Percentiles rank a stretch among this genome's conserved stretches.
phyloP scores from a whole-genome alignment of 2,888 invertebrate genomes.

The Hylaea fasciaria region DNA sequence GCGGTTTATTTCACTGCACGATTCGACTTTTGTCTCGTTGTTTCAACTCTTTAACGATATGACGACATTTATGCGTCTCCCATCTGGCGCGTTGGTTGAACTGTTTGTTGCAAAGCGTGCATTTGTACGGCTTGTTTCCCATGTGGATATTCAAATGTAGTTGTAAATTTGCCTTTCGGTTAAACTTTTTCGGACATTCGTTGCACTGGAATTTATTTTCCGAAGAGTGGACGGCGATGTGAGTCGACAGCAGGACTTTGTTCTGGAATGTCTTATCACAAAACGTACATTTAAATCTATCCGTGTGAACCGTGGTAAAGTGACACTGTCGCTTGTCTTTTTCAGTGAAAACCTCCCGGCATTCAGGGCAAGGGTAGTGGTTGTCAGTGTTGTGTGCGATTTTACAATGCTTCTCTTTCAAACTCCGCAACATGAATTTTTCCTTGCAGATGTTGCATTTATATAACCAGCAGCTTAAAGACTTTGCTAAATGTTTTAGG shows the following conservation, averaged over 20 bases:
- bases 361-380: conserved; percentile 49
- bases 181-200: conserved; percentile 36
- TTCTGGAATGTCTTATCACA: conserved; percentile 37
- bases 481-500: conserved; percentile 23
- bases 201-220: conserved; percentile 36
- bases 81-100: conserved; percentile 41
- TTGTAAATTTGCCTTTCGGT: conserved; percentile 34
- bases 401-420: conserved; percentile 17
- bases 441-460: conserved; percentile 28
- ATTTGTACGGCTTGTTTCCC: conserved; percentile 38
- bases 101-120: conserved; percentile 36
- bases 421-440: conserved; percentile 27
- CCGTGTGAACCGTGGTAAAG: conserved; percentile 45
- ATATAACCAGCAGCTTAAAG: conserved; percentile 27
- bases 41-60: conserved; percentile 27
- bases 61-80: conserved; percentile 40
- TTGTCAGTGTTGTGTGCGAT: conserved; percentile 45
- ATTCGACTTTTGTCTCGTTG: neutral
- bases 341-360: conserved; percentile 46
- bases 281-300: conserved; percentile 34
- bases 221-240: conserved; percentile 33
- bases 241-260: conserved; percentile 27
- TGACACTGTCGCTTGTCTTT: conserved; percentile 43
- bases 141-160: conserved; percentile 37
- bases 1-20: neutral